Evolutionary conservation across 2,888 invertebrate species (phyloP).

Genomic region (Tetrapedia diversipes): DNA sequence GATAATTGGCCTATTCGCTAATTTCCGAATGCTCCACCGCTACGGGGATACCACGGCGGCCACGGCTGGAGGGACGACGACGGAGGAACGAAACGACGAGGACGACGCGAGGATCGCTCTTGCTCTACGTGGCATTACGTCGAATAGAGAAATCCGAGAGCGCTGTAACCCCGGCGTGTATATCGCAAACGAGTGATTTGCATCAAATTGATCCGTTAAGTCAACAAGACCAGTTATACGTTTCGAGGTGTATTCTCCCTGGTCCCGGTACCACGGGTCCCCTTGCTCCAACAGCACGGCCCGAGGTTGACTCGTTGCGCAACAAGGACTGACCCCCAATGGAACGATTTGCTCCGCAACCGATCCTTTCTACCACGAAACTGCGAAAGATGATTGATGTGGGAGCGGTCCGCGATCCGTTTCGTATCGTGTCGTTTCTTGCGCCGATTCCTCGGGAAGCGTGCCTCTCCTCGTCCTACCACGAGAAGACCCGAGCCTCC

Average conservation of each 20-base stretch:
- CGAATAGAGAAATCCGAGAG: conserved; percentile 37
- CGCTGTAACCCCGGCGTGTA: conserved; percentile 54
- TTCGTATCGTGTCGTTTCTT: conserved; percentile 53
- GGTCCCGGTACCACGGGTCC: conserved; percentile 53
- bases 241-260: conserved; percentile 67
- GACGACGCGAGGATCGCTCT: conserved; percentile 47
- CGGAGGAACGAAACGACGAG: conserved; percentile 5
- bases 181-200: conserved; percentile 82
- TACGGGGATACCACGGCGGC: conserved; percentile 61
- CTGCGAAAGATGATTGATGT: conserved; percentile 81
- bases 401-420: conserved; percentile 76
- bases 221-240: conserved; percentile 76
- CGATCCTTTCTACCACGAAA: conserved; percentile 80
- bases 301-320: conserved; percentile 76
- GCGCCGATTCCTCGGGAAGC: conserved; percentile 48
- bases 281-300: conserved; percentile 59
- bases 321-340: conserved; percentile 77
- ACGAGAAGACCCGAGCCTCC: conserved; percentile 1
- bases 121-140: conserved; percentile 58
- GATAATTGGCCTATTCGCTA: conserved; percentile 80
- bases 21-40: conserved; percentile 78
- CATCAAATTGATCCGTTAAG: conserved; percentile 82
- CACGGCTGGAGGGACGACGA: neutral
- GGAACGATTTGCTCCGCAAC: conserved; percentile 76
- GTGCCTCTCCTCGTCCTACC: conserved; percentile 7